A percentile compares a stretch with the other conserved stretches of the same genome.
Evolutionary conservation across 2,113 vertebrate species (phyloP).

Genomic region (Mobula birostris): DNA sequence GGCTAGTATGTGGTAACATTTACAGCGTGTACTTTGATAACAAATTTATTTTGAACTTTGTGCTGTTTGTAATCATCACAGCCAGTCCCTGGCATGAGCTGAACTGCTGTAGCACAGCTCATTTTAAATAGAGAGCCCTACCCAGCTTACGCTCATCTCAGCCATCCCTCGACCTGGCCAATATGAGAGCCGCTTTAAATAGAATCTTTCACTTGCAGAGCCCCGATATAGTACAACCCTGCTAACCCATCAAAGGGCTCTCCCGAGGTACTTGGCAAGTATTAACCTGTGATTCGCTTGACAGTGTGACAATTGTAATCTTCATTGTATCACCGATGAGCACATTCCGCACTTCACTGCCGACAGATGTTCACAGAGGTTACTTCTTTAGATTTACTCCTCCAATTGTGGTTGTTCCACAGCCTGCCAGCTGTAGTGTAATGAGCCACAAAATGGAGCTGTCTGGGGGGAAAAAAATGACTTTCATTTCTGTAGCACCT

Average conservation of each 20-base stretch:
- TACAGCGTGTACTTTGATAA: too few relatives aligned
- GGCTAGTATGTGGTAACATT: too few relatives aligned
- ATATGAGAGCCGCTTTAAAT: neutral
- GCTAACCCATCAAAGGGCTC: neutral
- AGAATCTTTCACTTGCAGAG: neutral
- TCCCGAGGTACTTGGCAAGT: neutral
- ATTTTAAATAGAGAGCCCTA: neutral
- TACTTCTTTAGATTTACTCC: neutral
- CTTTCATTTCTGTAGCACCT: neutral
- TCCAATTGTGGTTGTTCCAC: neutral
- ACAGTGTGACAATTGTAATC: neutral
- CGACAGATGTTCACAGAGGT: neutral
- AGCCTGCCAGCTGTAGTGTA: neutral
- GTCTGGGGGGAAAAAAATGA: neutral
- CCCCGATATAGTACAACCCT: neutral
- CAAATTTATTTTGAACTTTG: neutral
- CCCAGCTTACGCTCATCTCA: neutral
- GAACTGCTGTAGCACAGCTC: too few relatives aligned
- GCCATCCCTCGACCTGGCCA: neutral
- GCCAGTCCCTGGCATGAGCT: neutral
- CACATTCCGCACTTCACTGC: neutral
- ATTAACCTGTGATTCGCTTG: neutral
- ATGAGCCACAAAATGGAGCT: neutral
- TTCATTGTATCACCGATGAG: neutral
- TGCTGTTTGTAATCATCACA: neutral